Evolutionary conservation across 2,888 invertebrate species (phyloP).

Genomic region (Epirrhoe tristata): DNA sequence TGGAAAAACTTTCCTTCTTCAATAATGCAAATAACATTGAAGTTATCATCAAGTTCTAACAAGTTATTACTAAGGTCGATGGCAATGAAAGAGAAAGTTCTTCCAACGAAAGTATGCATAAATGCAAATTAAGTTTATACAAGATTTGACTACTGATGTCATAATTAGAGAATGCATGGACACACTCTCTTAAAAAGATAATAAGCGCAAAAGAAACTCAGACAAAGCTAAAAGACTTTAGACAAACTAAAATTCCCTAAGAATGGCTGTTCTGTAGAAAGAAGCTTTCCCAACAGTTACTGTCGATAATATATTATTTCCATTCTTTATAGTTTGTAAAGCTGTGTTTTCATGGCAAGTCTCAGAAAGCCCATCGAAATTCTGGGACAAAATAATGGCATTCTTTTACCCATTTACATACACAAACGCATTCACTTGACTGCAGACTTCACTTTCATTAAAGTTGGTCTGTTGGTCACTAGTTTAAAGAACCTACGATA

Average conservation of each 20-base stretch:
- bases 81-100: slow-evolving; percentile 16
- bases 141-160: slow-evolving; percentile 7
- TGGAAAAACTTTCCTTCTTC: not conserved
- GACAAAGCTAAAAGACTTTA: no score
- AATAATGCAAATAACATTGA: not conserved
- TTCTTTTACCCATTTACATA: not conserved
- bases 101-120: slow-evolving; percentile 7
- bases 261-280: no score
- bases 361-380: not conserved
- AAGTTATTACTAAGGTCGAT: not conserved
- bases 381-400: not conserved
- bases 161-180: not conserved
- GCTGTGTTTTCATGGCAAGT: not conserved
- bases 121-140: slow-evolving; percentile 7
- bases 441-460: not conserved
- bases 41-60: not conserved
- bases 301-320: no score
- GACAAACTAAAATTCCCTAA: no score
- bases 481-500: slow-evolving; percentile 1
- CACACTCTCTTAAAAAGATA: not conserved
- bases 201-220: not conserved
- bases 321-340: no score
- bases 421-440: not conserved
- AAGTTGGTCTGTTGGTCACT: not conserved
- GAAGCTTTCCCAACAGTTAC: no score